Percentiles rank a stretch among this genome's conserved stretches.
Conservation (phyloP, 2,797 vertebrate genomes). For the Australoheros facetus region DNA sequence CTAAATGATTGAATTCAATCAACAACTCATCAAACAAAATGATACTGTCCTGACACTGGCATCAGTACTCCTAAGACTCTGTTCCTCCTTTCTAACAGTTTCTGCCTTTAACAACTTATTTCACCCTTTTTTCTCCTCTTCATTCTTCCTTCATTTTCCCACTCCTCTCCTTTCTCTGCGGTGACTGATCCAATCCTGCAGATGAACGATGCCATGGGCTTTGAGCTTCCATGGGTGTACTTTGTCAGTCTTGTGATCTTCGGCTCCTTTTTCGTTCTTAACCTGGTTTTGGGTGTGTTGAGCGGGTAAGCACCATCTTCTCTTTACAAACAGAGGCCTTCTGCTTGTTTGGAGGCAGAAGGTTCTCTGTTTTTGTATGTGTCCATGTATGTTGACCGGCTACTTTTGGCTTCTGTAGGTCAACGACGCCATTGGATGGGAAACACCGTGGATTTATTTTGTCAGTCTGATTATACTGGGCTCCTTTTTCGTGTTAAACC, state of each 20-base stretch:
- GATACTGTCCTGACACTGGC: conserved; percentile 2
- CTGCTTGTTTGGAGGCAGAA: conserved; percentile 32
- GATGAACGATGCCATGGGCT: conserved; percentile 99
- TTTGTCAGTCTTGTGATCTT: conserved; percentile 99
- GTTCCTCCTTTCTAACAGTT: conserved; percentile 24
- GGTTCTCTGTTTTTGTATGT: conserved; percentile 39
- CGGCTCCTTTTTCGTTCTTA: conserved; percentile 99
- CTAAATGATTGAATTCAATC: conserved; percentile 46
- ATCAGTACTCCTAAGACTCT: conserved; percentile 24
- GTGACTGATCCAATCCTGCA: conserved; percentile 67
- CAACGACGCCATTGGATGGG: conserved; percentile 96
- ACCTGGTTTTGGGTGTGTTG: conserved; percentile 99
- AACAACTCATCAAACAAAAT: conserved; percentile 29
- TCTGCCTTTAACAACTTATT: conserved; percentile 40
- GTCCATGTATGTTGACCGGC: conserved; percentile 49
- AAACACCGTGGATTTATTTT: conserved; percentile 98
- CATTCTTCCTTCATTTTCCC: conserved; percentile 30
- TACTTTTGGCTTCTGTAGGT: conserved; percentile 85
- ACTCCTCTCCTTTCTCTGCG: conserved; percentile 23
- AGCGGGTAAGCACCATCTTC: conserved; percentile 96
- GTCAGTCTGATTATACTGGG: conserved; percentile 99
- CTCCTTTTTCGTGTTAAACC: conserved; percentile 99
- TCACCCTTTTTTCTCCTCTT: conserved; percentile 26
- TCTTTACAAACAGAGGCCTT: conserved; percentile 83
- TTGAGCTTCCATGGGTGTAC: conserved; percentile 99